These are phyloP conservation scores for Atractosteus spatula DNA, from an alignment of 2,113 vertebrate genomes.

Conservation along the genomic window DNA sequence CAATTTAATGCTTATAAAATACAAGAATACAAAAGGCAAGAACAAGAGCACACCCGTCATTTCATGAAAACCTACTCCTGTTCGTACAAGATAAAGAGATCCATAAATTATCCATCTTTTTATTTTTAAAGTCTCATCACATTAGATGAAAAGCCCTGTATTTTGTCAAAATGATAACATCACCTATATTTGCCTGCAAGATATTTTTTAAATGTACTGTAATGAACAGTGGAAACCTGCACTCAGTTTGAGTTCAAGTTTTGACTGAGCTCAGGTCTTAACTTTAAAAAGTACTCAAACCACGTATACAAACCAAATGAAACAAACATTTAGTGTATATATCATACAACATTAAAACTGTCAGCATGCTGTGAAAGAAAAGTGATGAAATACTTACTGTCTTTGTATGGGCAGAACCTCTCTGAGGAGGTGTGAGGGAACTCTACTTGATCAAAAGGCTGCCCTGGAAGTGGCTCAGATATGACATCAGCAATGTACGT, in stretches of 20 bases:
- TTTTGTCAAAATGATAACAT: not conserved
- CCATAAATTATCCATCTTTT: no score
- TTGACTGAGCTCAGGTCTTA: no score
- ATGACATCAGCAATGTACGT: conserved; percentile 71
- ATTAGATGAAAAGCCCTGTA: no score
- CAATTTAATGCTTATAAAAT: not conserved
- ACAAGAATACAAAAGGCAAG: not conserved
- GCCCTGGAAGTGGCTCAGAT: conserved; percentile 33
- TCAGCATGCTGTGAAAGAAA: not conserved
- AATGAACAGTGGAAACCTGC: no score
- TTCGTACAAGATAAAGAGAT: no score
- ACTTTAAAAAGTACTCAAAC: no score
- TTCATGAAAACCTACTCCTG: no score
- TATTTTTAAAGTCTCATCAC: no score
- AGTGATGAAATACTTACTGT: conserved; percentile 72
- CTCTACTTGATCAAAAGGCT: conserved; percentile 44
- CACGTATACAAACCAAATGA: not conserved
- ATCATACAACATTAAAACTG: not conserved
- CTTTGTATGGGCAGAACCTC: conserved; percentile 73
- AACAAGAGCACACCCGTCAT: not conserved
- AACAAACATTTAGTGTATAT: not conserved
- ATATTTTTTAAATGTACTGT: no score
- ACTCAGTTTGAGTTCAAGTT: no score
- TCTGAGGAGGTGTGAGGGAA: conserved; percentile 52
- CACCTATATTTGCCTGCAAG: no score